Evolutionary conservation across 2,888 invertebrate genomes (phyloP).

Genomic region (Euplagia quadripunctaria): DNA sequence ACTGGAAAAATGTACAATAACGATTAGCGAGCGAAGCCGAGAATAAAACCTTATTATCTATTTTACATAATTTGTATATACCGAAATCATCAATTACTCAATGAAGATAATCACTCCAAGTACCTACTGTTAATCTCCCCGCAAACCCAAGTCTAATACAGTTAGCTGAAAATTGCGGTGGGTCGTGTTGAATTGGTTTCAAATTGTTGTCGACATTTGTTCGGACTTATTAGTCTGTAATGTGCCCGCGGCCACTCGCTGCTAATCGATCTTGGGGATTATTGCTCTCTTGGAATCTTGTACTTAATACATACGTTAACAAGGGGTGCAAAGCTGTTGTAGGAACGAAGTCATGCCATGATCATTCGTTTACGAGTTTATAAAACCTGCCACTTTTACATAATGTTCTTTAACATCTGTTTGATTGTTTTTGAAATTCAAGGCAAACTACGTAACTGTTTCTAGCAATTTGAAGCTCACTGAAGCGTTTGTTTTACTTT

Average conservation of each 20-base stretch:
- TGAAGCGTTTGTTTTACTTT: constrained; percentile 1
- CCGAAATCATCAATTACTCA: background rate
- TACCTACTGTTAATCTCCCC: background rate
- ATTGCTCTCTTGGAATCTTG: background rate
- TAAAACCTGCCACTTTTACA: too few species aligned
- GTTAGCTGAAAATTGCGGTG: background rate
- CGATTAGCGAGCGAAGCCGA: too few species aligned
- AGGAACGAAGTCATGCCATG: background rate
- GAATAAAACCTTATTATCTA: background rate
- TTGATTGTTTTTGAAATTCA: background rate
- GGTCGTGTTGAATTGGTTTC: constrained; percentile 23
- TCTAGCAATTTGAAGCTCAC: background rate
- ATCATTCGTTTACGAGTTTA: background rate
- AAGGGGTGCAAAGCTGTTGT: background rate
- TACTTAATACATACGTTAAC: background rate
- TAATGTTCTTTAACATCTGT: background rate
- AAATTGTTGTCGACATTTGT: constrained; percentile 14
- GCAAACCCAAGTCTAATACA: background rate
- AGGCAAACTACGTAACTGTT: background rate
- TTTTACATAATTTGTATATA: background rate
- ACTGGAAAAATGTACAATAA: background rate
- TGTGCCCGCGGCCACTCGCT: constrained; percentile 29
- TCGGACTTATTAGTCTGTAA: constrained; percentile 26
- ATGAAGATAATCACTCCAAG: constrained; percentile 1
- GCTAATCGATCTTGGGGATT: constrained; percentile 34